Evolutionary conservation across 2,797 vertebrate genomes (phyloP), one percentile per base, ranked within the genome.

Genomic region (Gorsachius magnificus): DNA sequence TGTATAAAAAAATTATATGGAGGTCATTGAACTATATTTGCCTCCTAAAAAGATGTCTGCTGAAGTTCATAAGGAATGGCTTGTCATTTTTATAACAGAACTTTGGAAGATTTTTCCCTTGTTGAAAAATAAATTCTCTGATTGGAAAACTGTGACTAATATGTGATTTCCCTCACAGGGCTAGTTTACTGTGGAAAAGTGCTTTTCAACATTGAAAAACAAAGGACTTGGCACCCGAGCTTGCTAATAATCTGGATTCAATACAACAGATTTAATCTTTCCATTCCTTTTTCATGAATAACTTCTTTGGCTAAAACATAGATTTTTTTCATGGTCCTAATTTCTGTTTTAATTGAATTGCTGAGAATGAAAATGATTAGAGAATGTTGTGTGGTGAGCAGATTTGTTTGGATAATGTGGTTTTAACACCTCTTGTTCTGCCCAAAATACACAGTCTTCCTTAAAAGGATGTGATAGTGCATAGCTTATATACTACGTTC

Each of bases 391-490:
- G 53, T 87, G 60, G 65, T 85, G 74, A 95, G 68, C 86, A 93
- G 89, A 94, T 97, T 90, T 96, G 65, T 97, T 96, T 92, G 71
- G 83, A 76, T 95, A 91, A 94, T 95, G 92, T 87, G 33, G 66
- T 82, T 97, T 97, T 94, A 96, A 90, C 85, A 93, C 60, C 56
- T 93, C 85, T 94, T 83, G 69, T 68, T 89, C 89, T 93, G 66
- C 63, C 68, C 61, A 76, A 83, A 95, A 92, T 64, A 89, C 63
- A 93, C 20, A 92, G 70, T 58, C 58, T 96, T 96, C 94, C 86
- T 95, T 95, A 94, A 90, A 94, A 85, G 74, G 85, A 84, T 82
- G 35, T 57, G 72, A 53, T 50, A 93, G 65, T 69, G 64, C 88
- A 90, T 53, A 95, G 84, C 20, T 94, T 87, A 91, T 91, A 96